Evolutionary conservation across 2,888 invertebrate species (phyloP).

Genomic region (Caenorhabditis japonica): DNA sequence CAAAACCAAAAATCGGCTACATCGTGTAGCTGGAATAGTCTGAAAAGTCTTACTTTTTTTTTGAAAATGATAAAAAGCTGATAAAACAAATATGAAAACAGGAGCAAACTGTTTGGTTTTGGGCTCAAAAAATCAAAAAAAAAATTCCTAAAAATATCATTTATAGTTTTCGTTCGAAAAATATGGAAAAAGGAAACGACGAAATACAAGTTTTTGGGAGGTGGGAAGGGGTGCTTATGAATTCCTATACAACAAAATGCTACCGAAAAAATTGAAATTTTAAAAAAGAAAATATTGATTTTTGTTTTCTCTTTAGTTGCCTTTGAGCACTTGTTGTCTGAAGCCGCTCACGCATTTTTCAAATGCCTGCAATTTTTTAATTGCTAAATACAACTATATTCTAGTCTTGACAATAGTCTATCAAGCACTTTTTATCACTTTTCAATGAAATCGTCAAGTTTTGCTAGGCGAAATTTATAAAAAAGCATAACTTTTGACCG

Average conservation of each 20-base stretch:
- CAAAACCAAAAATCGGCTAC: slow-evolving; percentile 35
- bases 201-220: slow-evolving; percentile 26
- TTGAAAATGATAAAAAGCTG: not conserved
- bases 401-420: too few relatives aligned
- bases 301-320: too few relatives aligned
- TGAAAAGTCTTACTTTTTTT: too few relatives aligned
- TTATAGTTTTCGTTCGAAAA: slow-evolving; percentile 34
- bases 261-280: not conserved
- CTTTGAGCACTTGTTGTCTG: slow-evolving; percentile 69
- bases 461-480: too few relatives aligned
- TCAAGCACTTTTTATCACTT: too few relatives aligned
- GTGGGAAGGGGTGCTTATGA: not conserved
- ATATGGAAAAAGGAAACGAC: slow-evolving; percentile 3
- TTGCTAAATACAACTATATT: too few relatives aligned
- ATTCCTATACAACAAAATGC: slow-evolving; percentile 16
- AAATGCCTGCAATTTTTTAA: slow-evolving; percentile 51
- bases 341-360: slow-evolving; percentile 70
- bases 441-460: too few relatives aligned
- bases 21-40: slow-evolving; percentile 16
- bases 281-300: slow-evolving; percentile 1
- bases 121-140: not conserved
- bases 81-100: slow-evolving; percentile 17
- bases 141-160: slow-evolving; percentile 35
- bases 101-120: slow-evolving; percentile 31
- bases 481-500: too few relatives aligned